phyloP scores from a whole-genome alignment of 2,888 invertebrate genomes.

The Ceraclea dissimilis region DNA sequence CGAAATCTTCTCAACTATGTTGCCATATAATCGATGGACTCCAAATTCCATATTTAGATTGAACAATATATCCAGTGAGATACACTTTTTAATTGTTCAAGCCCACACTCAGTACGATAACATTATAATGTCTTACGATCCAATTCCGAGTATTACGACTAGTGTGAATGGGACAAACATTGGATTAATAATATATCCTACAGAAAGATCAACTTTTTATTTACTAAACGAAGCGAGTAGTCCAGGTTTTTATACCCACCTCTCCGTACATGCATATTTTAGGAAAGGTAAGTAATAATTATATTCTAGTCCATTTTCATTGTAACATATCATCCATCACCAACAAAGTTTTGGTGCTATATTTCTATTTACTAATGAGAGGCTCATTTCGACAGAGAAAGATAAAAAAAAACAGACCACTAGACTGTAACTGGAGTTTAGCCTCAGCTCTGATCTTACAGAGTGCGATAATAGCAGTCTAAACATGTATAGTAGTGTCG shows the following conservation, averaged over 20 bases:
- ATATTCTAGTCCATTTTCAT: too few relatives aligned
- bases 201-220: slow-evolving; percentile 29
- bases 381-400: too few relatives aligned
- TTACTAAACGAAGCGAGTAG: slow-evolving; percentile 39
- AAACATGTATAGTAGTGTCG: too few relatives aligned
- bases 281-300: slow-evolving; percentile 38
- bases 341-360: too few relatives aligned
- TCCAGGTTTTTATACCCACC: slow-evolving; percentile 34
- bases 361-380: too few relatives aligned
- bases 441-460: too few relatives aligned
- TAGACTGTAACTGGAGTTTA: too few relatives aligned
- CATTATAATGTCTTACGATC: slow-evolving; percentile 48
- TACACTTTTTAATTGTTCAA: slow-evolving; percentile 56
- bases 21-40: slow-evolving; percentile 28
- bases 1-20: slow-evolving; percentile 34
- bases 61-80: slow-evolving; percentile 36
- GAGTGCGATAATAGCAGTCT: too few relatives aligned
- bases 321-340: too few relatives aligned
- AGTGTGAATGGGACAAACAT: slow-evolving; percentile 52
- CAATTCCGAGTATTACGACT: slow-evolving; percentile 30
- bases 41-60: slow-evolving; percentile 38
- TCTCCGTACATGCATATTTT: slow-evolving; percentile 49
- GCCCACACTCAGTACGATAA: slow-evolving; percentile 53
- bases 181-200: slow-evolving; percentile 44
- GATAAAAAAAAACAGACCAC: too few relatives aligned